These are phyloP conservation scores for Andricus quercusramuli DNA, from an alignment of 2,888 invertebrate species.

Conservation along the genomic window DNA sequence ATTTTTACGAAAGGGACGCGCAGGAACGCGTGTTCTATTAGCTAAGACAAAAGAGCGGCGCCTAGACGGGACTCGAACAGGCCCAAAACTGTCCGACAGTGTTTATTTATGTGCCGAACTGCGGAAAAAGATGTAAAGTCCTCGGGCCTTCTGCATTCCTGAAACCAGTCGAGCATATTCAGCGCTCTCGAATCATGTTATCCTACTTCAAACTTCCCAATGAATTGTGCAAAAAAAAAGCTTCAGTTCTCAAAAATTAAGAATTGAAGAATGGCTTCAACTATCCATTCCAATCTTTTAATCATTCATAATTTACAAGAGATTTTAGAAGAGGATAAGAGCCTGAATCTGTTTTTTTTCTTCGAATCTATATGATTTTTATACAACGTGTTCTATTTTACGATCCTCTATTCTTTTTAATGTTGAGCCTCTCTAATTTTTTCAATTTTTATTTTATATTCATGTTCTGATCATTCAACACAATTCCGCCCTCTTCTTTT, in stretches of 20 bases:
- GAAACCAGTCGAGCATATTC: constrained; percentile 67
- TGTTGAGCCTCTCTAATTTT: too few species aligned
- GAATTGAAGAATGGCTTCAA: background rate
- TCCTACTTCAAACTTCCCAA: constrained; percentile 19
- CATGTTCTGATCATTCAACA: too few species aligned
- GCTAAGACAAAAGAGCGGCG: constrained; percentile 78
- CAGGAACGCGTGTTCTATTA: constrained; percentile 78
- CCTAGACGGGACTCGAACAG: constrained; percentile 69
- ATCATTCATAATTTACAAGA: background rate
- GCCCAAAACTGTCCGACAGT: constrained; percentile 70
- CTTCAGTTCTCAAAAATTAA: background rate
- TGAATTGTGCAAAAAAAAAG: background rate
- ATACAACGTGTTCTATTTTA: too few species aligned
- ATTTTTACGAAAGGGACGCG: constrained; percentile 75
- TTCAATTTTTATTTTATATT: too few species aligned
- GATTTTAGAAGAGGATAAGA: too few species aligned
- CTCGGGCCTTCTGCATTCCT: constrained; percentile 71
- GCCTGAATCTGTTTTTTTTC: too few species aligned
- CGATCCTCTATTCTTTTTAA: too few species aligned
- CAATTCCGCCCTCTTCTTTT: too few species aligned
- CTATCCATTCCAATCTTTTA: background rate
- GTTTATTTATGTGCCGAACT: constrained; percentile 77
- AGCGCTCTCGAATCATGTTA: constrained; percentile 53
- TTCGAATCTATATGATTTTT: too few species aligned
- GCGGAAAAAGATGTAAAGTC: constrained; percentile 78